These are phyloP conservation scores for Cheilosia scutellata DNA, from an alignment of 2,888 invertebrate genomes.

Conservation along the genomic window DNA sequence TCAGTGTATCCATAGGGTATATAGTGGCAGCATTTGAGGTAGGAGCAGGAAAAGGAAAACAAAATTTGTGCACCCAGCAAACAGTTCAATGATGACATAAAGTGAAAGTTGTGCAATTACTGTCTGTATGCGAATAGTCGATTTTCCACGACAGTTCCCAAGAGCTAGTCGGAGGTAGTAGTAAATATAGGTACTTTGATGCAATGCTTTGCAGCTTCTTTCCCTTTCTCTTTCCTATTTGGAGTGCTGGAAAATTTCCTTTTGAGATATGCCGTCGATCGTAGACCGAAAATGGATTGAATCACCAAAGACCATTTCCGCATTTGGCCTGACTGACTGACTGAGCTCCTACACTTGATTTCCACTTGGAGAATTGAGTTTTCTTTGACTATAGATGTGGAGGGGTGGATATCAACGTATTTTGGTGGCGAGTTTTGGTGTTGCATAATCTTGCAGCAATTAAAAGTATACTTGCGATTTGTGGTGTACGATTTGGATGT, in stretches of 20 bases:
- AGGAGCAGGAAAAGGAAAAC: conserved; percentile 57
- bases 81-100: conserved; percentile 70
- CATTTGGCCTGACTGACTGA: conserved; percentile 37
- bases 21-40: neutral
- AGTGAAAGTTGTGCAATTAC: conserved; percentile 75
- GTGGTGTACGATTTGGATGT: neutral
- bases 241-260: conserved; percentile 43
- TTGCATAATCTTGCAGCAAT: conserved; percentile 19
- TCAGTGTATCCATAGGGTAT: conserved; percentile 20
- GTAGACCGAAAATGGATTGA: conserved; percentile 27
- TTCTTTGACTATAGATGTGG: conserved; percentile 2
- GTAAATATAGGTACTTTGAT: conserved; percentile 38
- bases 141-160: conserved; percentile 47
- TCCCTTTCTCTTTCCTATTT: conserved; percentile 29
- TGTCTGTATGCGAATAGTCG: conserved; percentile 26
- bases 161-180: conserved; percentile 9
- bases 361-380: conserved; percentile 30
- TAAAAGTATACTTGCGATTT: conserved; percentile 1
- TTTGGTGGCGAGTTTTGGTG: neutral
- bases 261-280: conserved; percentile 18
- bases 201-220: conserved; percentile 42
- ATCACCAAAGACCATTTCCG: conserved; percentile 50
- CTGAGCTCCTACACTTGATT: conserved; percentile 20
- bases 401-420: neutral
- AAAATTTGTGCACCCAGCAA: conserved; percentile 59